Evolutionary conservation across 2,113 vertebrate species (phyloP).

Genomic region (Tragelaphus buxtoni): DNA sequence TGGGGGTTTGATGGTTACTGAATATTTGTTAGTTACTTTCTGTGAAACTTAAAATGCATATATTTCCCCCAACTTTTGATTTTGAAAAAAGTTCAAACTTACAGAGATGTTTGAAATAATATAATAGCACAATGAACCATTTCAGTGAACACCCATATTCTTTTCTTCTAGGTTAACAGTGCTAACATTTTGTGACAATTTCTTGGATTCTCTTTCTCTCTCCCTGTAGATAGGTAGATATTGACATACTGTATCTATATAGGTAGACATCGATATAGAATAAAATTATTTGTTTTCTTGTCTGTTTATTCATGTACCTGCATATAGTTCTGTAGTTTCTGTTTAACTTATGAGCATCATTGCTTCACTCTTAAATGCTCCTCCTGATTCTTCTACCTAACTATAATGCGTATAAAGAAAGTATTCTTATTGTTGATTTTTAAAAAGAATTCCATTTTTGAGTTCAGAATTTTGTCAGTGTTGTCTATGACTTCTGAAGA

Average conservation of each 20-base stretch:
- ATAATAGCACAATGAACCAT: slow-evolving; percentile 38
- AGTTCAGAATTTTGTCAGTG: slow-evolving; percentile 4
- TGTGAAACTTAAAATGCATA: slow-evolving; percentile 39
- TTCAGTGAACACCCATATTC: neutral
- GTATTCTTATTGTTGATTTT: neutral
- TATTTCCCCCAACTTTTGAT: slow-evolving; percentile 50
- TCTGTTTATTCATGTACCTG: neutral
- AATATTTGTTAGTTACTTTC: slow-evolving; percentile 65
- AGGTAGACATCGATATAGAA: neutral
- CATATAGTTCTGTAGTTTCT: neutral
- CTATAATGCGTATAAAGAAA: neutral
- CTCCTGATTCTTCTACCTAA: neutral
- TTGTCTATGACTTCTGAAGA: neutral
- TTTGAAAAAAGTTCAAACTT: slow-evolving; percentile 41
- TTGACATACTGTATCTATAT: neutral
- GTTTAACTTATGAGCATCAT: neutral
- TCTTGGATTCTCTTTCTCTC: neutral
- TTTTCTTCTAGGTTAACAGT: neutral
- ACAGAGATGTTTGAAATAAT: slow-evolving; percentile 51
- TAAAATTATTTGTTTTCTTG: neutral
- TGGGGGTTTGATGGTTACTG: slow-evolving; percentile 40
- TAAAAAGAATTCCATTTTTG: neutral
- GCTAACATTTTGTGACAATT: slow-evolving; percentile 27
- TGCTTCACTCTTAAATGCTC: neutral
- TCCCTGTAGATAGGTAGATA: neutral